A percentile compares a stretch with the other conserved stretches of the same genome.
These are phyloP conservation scores for Holacanthella duospinosa DNA, from an alignment of 2,888 invertebrate species.

Conservation along the genomic window DNA sequence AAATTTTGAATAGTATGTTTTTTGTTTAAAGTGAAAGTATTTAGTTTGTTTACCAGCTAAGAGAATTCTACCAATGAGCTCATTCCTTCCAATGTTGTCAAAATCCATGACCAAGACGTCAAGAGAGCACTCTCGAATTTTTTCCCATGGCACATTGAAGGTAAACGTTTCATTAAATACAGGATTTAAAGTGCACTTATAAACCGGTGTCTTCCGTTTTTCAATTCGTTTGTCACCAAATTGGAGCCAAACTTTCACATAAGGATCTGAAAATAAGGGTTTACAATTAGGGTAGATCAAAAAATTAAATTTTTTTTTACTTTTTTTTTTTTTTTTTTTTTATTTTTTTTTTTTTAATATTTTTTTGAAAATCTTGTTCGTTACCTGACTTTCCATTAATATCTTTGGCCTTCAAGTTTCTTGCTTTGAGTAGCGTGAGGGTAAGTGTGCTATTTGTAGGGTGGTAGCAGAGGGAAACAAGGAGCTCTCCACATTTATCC, in stretches of 20 bases:
- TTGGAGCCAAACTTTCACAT: slow-evolving; percentile 95
- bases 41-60: slow-evolving; percentile 81
- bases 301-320: neutral
- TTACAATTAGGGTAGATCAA: neutral
- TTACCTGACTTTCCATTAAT: slow-evolving; percentile 87
- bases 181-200: slow-evolving; percentile 86
- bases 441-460: slow-evolving; percentile 89
- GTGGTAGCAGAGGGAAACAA: slow-evolving; percentile 88
- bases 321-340: neutral
- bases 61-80: slow-evolving; percentile 82
- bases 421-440: slow-evolving; percentile 78
- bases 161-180: slow-evolving; percentile 93
- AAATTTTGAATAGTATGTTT: too few relatives aligned
- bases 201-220: slow-evolving; percentile 89
- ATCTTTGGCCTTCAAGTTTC: slow-evolving; percentile 90
- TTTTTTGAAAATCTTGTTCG: neutral
- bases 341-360: neutral
- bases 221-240: slow-evolving; percentile 90
- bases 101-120: slow-evolving; percentile 96
- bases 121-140: slow-evolving; percentile 84
- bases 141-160: slow-evolving; percentile 94
- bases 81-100: slow-evolving; percentile 88
- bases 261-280: slow-evolving; percentile 66
- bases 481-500: slow-evolving; percentile 82
- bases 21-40: too few relatives aligned